Evolutionary conservation across 1,140 invertebrate genomes (phyloP).

Genomic region (Varroa destructor): DNA sequence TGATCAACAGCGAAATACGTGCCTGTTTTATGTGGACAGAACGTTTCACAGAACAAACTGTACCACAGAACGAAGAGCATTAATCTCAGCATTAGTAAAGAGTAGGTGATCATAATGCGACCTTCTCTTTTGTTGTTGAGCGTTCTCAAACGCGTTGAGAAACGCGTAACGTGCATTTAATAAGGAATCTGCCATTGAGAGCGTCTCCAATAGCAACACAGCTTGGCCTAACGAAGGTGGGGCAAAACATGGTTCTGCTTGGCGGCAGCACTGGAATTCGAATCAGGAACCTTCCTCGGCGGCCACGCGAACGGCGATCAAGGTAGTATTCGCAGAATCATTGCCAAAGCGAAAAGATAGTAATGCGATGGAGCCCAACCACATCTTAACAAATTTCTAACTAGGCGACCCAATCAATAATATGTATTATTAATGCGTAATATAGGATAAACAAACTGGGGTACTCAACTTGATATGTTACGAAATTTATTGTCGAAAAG

Average conservation of each 20-base stretch:
- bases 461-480: too few relatives aligned
- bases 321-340: conserved; percentile 23
- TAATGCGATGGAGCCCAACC: conserved; percentile 15
- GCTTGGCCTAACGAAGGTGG: not conserved
- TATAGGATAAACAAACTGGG: too few relatives aligned
- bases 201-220: conserved; percentile 9
- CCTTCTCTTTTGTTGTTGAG: too few relatives aligned
- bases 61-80: too few relatives aligned
- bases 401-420: not conserved
- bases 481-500: too few relatives aligned
- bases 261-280: not conserved
- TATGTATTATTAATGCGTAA: too few relatives aligned
- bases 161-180: too few relatives aligned
- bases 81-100: too few relatives aligned
- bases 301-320: not conserved
- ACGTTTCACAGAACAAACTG: not conserved
- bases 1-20: too few relatives aligned
- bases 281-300: conserved; percentile 14
- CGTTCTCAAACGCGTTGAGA: too few relatives aligned
- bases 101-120: too few relatives aligned
- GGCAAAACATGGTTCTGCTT: not conserved
- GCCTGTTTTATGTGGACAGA: too few relatives aligned
- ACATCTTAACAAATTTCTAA: not conserved
- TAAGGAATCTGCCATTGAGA: not conserved
- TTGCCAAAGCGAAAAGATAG: conserved; percentile 21